Base-by-base conservation (phyloP, 2,888 invertebrate species). In the Zaprionus lineosus region DNA sequence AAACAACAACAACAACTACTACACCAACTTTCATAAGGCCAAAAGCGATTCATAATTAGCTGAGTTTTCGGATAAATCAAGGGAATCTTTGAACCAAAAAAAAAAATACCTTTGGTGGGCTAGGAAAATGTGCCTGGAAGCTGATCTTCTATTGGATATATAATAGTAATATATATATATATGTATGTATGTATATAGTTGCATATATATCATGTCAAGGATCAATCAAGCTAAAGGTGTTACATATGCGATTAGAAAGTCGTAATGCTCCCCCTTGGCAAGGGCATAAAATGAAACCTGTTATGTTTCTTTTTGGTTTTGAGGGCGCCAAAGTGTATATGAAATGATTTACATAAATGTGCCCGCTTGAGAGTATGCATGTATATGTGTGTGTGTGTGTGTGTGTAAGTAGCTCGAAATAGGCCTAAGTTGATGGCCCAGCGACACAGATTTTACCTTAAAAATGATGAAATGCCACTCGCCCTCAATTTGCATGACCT, bases 11-110 rank as follows among this genome's bases (percentile, higher is more conserved):
- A 74, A 58, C 51, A 70, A 47, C 72, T 51, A 51, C 51, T 46
- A 18, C 52, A 46, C 53, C 64, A 53, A 56, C 69, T 61, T 57
- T 64, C 55, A 47, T 55, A 50, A 65, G 59, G 61, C 52, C 63
- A 43, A 64, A 63, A 83, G 68, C 86, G 59, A 58, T 62, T 83
- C 64, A 81, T 78, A 82, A 78, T 84, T 77, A 74, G 59, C 58
- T 65, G 50, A 24, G n/a, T n/a, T n/a, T n/a, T n/a, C n/a, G n/a
- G n/a, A n/a, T n/a, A n/a, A n/a, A n/a, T n/a, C n/a, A n/a, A n/a
- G n/a, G n/a, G n/a, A n/a, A n/a, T n/a, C n/a, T n/a, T n/a, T n/a
- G n/a, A 24, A 24, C 3, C 3, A 21, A 21, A 21, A 31, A 15
- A 18, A n/a, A 29, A 55, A 31, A 29, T 9, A 14, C 8, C 7